These are phyloP conservation scores for Drosophila bocqueti DNA, from an alignment of 1,140 invertebrate genomes.

Conservation along the genomic window DNA sequence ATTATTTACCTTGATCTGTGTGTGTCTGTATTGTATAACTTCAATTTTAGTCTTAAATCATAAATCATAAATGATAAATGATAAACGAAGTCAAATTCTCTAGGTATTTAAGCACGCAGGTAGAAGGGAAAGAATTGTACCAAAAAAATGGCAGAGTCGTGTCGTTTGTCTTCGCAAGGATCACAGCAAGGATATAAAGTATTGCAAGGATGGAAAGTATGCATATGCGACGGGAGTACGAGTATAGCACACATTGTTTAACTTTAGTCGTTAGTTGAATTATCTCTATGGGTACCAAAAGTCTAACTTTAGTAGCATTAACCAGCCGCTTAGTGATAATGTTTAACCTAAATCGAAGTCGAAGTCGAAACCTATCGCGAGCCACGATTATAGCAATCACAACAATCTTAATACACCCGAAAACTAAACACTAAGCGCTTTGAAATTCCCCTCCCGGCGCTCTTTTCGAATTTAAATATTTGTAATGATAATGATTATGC, in stretches of 20 bases:
- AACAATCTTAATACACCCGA: constrained; percentile 11
- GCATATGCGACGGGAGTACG: constrained; percentile 15
- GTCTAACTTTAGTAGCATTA: constrained; percentile 65
- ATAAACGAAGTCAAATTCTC: constrained; percentile 79
- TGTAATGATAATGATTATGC: constrained; percentile 59
- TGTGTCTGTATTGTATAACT: constrained; percentile 59
- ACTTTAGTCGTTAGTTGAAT: constrained; percentile 55
- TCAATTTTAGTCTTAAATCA: constrained; percentile 63
- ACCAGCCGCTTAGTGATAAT: constrained; percentile 58
- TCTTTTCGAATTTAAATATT: constrained; percentile 83
- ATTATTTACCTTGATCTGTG: constrained; percentile 51
- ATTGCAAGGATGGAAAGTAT: constrained; percentile 37
- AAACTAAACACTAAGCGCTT: constrained; percentile 70
- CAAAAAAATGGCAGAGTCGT: constrained; percentile 64
- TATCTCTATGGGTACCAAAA: constrained; percentile 76
- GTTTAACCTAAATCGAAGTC: constrained; percentile 47
- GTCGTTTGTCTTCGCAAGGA: constrained; percentile 23
- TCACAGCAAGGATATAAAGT: constrained; percentile 51
- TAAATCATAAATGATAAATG: constrained; percentile 11
- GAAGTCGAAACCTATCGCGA: constrained; percentile 20
- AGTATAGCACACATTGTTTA: constrained; percentile 41
- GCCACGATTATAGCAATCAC: constrained; percentile 29
- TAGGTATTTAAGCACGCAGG: constrained; percentile 65
- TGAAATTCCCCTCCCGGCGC: constrained; percentile 61
- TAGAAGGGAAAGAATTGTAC: constrained; percentile 60